Conservation (phyloP, 2,797 vertebrate genomes). For the Moxostoma hubbsi region DNA sequence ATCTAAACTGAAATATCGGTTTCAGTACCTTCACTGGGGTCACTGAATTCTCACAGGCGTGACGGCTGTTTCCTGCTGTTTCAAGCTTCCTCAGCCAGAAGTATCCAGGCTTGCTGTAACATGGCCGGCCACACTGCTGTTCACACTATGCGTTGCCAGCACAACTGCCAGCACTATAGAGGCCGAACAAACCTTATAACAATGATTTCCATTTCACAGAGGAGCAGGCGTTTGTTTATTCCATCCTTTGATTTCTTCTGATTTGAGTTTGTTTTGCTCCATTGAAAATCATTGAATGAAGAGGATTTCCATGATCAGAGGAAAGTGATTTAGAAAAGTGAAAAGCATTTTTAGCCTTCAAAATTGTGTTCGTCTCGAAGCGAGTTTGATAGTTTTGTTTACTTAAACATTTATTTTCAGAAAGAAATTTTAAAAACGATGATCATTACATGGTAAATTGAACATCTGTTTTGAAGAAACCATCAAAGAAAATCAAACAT, state of each 20-base stretch:
- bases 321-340: conserved; percentile 48
- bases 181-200: conserved; percentile 65
- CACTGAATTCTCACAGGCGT: conserved; percentile 30
- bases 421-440: conserved; percentile 44
- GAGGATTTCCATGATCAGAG: conserved; percentile 68
- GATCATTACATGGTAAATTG: conserved; percentile 38
- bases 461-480: conserved; percentile 25
- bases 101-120: conserved; percentile 50
- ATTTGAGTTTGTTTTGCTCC: conserved; percentile 67
- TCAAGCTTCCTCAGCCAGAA: conserved; percentile 42
- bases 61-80: conserved; percentile 3
- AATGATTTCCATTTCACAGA: conserved; percentile 55
- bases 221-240: conserved; percentile 61
- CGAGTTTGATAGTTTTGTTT: conserved; percentile 49
- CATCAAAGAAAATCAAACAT: conserved; percentile 37
- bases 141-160: conserved; percentile 57
- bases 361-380: conserved; percentile 2
- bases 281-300: conserved; percentile 68
- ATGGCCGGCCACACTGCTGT: conserved; percentile 31
- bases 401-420: conserved; percentile 24
- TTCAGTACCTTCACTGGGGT: conserved; percentile 41
- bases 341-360: conserved; percentile 44
- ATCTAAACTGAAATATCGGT: conserved; percentile 46
- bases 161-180: conserved; percentile 54
- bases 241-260: conserved; percentile 64